These are phyloP conservation scores for Hyles vespertilio DNA, from an alignment of 1,140 invertebrate genomes.

Conservation along the genomic window DNA sequence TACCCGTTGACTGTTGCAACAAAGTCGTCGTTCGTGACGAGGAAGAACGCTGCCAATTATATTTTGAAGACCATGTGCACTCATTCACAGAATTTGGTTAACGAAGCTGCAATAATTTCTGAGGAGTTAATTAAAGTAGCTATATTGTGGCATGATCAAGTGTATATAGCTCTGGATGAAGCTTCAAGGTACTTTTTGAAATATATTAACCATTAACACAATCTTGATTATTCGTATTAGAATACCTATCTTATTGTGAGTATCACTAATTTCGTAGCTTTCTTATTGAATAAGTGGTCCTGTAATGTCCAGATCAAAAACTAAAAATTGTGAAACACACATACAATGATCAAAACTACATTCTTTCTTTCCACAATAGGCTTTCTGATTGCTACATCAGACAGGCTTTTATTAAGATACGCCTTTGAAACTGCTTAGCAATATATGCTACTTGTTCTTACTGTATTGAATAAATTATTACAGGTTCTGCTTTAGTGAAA, in stretches of 20 bases:
- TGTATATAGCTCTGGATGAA: constrained; percentile 98
- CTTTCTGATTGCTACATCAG: too few relatives aligned
- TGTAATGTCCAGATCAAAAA: too few relatives aligned
- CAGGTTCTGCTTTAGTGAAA: constrained; percentile 95
- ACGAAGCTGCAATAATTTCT: constrained; percentile 94
- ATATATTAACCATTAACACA: too few relatives aligned
- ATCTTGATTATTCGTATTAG: too few relatives aligned
- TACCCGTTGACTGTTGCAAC: constrained; percentile 98
- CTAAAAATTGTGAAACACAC: too few relatives aligned
- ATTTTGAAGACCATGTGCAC: constrained; percentile 97
- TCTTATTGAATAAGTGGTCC: too few relatives aligned
- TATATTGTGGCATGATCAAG: constrained; percentile 99
- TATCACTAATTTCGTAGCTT: too few relatives aligned
- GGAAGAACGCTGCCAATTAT: constrained; percentile 94
- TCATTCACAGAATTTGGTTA: constrained; percentile 93
- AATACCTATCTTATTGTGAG: too few relatives aligned
- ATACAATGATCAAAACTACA: too few relatives aligned
- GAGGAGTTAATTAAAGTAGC: constrained; percentile 98
- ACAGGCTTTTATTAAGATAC: too few relatives aligned
- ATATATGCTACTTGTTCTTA: background rate
- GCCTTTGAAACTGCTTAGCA: background rate
- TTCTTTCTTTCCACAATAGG: too few relatives aligned
- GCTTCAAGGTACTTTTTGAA: constrained; percentile 81
- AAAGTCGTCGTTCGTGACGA: constrained; percentile 90
- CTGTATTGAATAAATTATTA: constrained; percentile 7